These are phyloP conservation scores for Avahi laniger DNA, from an alignment of 2,797 vertebrate genomes.

Conservation along the genomic window DNA sequence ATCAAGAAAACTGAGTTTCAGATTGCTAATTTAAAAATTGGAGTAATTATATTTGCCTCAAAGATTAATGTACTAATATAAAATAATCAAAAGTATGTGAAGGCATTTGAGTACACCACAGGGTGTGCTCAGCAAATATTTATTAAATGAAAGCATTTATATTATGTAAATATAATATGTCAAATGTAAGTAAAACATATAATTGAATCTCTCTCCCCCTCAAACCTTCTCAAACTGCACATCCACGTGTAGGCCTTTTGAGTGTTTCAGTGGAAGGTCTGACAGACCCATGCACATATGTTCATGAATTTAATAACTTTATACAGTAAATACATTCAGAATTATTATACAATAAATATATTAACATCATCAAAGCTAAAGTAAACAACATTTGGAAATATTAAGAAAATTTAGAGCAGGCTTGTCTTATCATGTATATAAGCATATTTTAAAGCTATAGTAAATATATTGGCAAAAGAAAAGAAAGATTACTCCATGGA, in stretches of 20 bases:
- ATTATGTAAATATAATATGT: background rate
- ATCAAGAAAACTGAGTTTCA: background rate
- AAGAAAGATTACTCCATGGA: background rate
- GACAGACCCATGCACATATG: background rate
- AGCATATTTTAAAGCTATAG: background rate
- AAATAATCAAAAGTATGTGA: background rate
- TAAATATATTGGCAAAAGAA: background rate
- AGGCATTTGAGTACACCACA: background rate
- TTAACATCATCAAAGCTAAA: background rate
- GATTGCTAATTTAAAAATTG: background rate
- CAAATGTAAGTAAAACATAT: background rate
- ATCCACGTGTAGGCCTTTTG: background rate
- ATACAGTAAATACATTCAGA: background rate
- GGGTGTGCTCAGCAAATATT: background rate
- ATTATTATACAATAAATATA: background rate
- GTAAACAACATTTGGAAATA: background rate
- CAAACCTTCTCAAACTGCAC: background rate
- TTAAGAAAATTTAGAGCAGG: background rate
- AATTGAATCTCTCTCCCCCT: background rate
- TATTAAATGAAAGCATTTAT: constrained; percentile 10
- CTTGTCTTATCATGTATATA: background rate
- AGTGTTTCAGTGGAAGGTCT: background rate
- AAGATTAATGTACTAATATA: background rate
- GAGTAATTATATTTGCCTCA: background rate
- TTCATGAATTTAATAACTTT: background rate